Percentiles rank a stretch among this genome's conserved stretches.
phyloP scores from a whole-genome alignment of 2,797 vertebrate species.

The Pantherophis alleghaniensis region DNA sequence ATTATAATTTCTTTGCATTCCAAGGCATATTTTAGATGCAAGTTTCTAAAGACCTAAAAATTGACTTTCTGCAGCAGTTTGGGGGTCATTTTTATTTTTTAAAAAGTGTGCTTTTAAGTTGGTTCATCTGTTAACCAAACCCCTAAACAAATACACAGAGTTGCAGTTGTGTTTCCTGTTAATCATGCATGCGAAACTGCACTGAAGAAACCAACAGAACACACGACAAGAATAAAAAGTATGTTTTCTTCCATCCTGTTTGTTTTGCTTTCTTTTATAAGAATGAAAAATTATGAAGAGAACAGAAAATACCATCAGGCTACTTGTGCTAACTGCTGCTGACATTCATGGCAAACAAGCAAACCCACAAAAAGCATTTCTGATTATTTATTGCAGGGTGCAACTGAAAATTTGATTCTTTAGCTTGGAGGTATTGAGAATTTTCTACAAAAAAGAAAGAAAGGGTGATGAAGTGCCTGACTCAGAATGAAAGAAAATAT shows the following conservation, averaged over 20 bases:
- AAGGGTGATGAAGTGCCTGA: conserved; percentile 51
- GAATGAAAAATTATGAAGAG: conserved; percentile 63
- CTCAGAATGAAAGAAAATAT: conserved; percentile 57
- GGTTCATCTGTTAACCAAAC: conserved; percentile 75
- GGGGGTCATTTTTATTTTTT: conserved; percentile 68
- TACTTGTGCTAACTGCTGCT: conserved; percentile 43
- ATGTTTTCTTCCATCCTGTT: conserved; percentile 76
- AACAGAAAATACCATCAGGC: conserved; percentile 49
- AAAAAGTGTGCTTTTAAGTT: conserved; percentile 76
- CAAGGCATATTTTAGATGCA: conserved; percentile 59
- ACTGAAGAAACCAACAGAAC: conserved; percentile 84
- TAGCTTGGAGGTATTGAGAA: conserved; percentile 56
- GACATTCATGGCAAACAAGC: conserved; percentile 1
- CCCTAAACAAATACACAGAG: conserved; percentile 62
- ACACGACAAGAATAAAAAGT: conserved; percentile 87
- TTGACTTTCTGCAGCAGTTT: conserved; percentile 76
- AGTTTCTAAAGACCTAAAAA: conserved; percentile 69
- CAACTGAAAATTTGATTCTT: conserved; percentile 56
- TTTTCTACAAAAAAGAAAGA: conserved; percentile 47
- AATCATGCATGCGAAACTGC: conserved; percentile 85
- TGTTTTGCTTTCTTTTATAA: conserved; percentile 71
- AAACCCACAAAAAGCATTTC: conserved; percentile 36
- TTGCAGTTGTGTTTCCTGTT: conserved; percentile 75
- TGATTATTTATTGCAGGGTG: conserved; percentile 40
- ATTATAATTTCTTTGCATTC: conserved; percentile 48